Conservation (phyloP, 2,113 vertebrate genomes). For the Engystomops pustulosus region DNA sequence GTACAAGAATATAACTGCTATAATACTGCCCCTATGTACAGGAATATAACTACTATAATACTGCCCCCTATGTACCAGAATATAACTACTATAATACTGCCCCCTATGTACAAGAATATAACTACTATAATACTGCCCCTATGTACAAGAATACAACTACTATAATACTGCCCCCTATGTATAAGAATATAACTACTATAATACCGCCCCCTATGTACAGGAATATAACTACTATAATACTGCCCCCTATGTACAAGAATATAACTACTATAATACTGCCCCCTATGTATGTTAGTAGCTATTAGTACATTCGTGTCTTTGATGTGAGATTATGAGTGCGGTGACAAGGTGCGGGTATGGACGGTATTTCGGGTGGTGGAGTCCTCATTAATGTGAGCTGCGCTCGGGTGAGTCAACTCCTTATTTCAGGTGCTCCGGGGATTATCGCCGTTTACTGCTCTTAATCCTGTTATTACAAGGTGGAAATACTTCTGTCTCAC, state of each 20-base stretch:
- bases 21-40: constrained; percentile 5
- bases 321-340: no score
- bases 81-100: background rate
- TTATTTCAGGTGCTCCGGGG: background rate
- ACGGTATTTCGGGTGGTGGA: background rate
- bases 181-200: background rate
- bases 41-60: constrained; percentile 1
- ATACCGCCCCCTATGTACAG: background rate
- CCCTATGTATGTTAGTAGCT: background rate
- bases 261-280: constrained; percentile 6
- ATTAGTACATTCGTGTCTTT: background rate
- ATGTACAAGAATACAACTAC: constrained; percentile 12
- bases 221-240: constrained; percentile 22
- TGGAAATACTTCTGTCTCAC: constrained; percentile 17
- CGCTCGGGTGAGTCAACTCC: background rate
- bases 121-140: constrained; percentile 15
- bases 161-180: background rate
- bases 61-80: background rate
- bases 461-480: constrained; percentile 31
- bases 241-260: background rate
- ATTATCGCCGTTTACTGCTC: background rate
- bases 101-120: background rate
- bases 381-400: background rate
- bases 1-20: constrained; percentile 6
- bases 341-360: background rate